Base-by-base conservation (phyloP, 64 coral and sea anemone genomes). In the Pocillopora damicornis region DNA sequence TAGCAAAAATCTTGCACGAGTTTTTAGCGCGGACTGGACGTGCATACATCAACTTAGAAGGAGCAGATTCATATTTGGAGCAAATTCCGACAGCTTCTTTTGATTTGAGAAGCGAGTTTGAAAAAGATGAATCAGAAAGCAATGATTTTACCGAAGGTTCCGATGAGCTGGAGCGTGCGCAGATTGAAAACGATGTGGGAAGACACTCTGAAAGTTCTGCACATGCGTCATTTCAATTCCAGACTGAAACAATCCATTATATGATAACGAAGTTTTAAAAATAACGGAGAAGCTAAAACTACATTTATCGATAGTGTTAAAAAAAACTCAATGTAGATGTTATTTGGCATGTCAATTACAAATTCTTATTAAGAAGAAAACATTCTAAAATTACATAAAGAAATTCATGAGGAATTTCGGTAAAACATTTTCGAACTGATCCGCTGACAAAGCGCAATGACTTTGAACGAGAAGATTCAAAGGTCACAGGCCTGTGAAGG, bases 11-110 rank as follows among this genome's bases (percentile, higher is more conserved):
- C 37, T 18, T 95, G 78, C 75, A 79, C 23, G 72, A 63, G 12
- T 64, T 91, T 58, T 66, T 95, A 34, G 66, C 89, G 1, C 61
- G 79, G 11, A 59, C 77, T 16, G 86, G 72, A 10, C 58, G 77
- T 9, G 78, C 22, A 5, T 95, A 95, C 25, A 78, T 92, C 4
- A 92, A 92, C 45, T 79, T 92, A 35, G 81, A 42, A 77, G 51
- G 22, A 22, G 11, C 57, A 60, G 58, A 20, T 22, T 22, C 75
- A 1, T 7, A 57, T 11, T 56, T 57, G 13, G 13, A n/a, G 12
- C 58, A 60, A 79, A 22, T 9, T 12, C 22, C 12, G 10, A 20
- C 20, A 51, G 7, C 2, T 51, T 51, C 42, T 51, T 51, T 51
- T 51, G 77, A 79, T 9, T 22, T 71, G 8, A 59, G 59, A 0